phyloP scores from a whole-genome alignment of 2,797 vertebrate species.

The Hirundo rustica region DNA sequence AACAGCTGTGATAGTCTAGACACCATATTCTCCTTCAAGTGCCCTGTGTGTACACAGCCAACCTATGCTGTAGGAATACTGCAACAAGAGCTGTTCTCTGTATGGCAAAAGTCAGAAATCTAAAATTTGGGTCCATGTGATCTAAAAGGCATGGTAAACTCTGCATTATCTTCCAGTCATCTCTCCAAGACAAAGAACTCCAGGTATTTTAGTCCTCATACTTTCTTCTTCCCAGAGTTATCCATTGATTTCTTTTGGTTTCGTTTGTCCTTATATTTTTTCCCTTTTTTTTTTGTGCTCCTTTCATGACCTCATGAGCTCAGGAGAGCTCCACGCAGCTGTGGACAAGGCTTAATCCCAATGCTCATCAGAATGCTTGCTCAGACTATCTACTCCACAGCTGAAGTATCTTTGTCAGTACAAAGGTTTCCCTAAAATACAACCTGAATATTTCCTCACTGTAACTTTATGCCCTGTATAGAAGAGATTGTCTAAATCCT shows the following conservation, averaged over 20 bases:
- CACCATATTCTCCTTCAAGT: neutral
- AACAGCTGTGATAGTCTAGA: neutral
- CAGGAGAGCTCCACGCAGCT: neutral
- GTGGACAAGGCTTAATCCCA: neutral
- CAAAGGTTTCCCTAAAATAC: neutral
- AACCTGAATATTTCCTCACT: neutral
- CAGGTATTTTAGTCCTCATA: neutral
- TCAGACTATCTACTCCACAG: neutral
- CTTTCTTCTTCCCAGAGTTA: neutral
- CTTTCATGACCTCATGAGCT: neutral
- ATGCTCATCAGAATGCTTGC: neutral
- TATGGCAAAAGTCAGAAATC: neutral
- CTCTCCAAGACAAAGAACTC: neutral
- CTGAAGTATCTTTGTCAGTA: neutral
- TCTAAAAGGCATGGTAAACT: neutral
- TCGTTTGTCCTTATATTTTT: neutral
- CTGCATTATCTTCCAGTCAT: neutral
- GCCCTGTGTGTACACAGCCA: neutral
- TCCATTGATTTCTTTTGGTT: neutral
- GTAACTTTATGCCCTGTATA: neutral
- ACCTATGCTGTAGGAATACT: neutral
- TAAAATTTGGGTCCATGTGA: neutral
- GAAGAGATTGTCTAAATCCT: slow-evolving; percentile 25
- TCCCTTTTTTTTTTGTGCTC: neutral
- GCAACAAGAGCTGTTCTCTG: neutral